Evolutionary conservation across 2,797 vertebrate species (phyloP).

Genomic region (Acomys russatus): DNA sequence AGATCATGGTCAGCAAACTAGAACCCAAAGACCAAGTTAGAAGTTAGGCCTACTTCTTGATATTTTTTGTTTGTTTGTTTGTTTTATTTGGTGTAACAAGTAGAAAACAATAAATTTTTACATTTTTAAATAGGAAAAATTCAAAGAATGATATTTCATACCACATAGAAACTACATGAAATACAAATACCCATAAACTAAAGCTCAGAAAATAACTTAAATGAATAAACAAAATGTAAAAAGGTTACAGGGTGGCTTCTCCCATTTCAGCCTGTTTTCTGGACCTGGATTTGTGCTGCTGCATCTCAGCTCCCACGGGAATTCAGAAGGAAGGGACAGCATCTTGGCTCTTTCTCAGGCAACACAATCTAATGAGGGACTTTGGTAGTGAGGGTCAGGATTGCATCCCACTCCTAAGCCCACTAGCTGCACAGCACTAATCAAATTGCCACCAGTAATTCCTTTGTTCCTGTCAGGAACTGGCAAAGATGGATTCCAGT

Average conservation of each 20-base stretch:
- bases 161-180: not conserved
- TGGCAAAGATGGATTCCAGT: not conserved
- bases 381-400: not conserved
- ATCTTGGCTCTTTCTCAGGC: not conserved
- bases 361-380: not conserved
- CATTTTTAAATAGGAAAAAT: conserved; percentile 39
- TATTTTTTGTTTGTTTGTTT: not conserved
- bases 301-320: not conserved
- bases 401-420: not conserved
- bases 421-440: not conserved
- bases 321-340: not conserved
- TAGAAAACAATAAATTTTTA: conserved; percentile 56
- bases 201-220: conserved; percentile 59
- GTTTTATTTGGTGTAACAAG: not conserved
- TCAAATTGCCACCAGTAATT: not conserved
- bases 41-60: not conserved
- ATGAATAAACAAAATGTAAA: not conserved
- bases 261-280: not conserved
- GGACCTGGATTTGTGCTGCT: not conserved
- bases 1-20: not conserved
- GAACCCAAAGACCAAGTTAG: not conserved
- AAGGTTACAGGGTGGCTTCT: not conserved
- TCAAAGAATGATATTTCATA: conserved; percentile 47
- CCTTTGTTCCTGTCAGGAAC: not conserved
- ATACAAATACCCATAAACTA: not conserved